Evolutionary conservation across 2,888 invertebrate genomes (phyloP).

Genomic region (Phrixothrix hirtus): DNA sequence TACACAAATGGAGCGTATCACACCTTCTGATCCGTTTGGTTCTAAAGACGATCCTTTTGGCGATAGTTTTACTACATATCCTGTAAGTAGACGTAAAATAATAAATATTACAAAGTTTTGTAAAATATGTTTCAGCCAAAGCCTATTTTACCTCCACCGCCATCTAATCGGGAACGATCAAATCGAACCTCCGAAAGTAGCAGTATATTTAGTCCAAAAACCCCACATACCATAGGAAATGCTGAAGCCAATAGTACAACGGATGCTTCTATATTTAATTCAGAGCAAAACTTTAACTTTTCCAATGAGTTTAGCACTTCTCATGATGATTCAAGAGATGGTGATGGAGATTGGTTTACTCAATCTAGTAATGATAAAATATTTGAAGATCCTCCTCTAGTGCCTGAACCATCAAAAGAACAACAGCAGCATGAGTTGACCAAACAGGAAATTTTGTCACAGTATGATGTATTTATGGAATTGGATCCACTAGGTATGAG

Average conservation of each 20-base stretch:
- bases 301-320: conserved; percentile 45
- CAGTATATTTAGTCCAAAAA: conserved; percentile 53
- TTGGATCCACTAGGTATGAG: conserved; percentile 90
- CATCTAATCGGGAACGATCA: conserved; percentile 44
- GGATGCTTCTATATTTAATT: conserved; percentile 35
- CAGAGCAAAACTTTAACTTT: conserved; percentile 44
- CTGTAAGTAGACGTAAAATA: conserved; percentile 40
- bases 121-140: conserved; percentile 39
- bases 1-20: conserved; percentile 85
- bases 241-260: conserved; percentile 34
- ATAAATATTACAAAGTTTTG: background rate
- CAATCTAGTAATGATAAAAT: conserved; percentile 48
- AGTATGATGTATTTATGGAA: conserved; percentile 92
- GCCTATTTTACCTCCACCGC: conserved; percentile 49
- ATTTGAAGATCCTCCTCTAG: conserved; percentile 47
- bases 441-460: conserved; percentile 57
- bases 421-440: conserved; percentile 51
- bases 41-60: conserved; percentile 73
- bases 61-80: conserved; percentile 70
- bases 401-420: conserved; percentile 44
- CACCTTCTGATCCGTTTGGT: conserved; percentile 68
- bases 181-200: conserved; percentile 47
- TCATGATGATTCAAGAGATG: conserved; percentile 48
- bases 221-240: conserved; percentile 47
- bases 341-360: conserved; percentile 55